These are phyloP conservation scores for Drosophila suboccidentalis DNA, from an alignment of 2,888 invertebrate species.

Conservation along the genomic window DNA sequence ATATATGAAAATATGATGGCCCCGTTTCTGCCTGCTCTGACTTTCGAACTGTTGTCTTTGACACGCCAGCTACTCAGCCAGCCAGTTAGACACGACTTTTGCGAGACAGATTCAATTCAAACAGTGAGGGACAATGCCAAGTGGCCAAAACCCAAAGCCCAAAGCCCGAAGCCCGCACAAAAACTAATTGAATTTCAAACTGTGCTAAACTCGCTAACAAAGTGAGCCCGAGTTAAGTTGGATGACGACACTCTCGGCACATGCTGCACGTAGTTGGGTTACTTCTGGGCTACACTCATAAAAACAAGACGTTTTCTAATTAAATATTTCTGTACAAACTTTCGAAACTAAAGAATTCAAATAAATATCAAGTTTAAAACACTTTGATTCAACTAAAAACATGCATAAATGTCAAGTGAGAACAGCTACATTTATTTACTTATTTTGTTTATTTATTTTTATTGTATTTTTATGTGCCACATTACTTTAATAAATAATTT, in stretches of 20 bases:
- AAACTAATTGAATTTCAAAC: conserved; percentile 79
- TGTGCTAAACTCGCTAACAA: conserved; percentile 77
- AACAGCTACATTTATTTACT: too few relatives aligned
- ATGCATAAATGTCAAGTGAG: neutral
- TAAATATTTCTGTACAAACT: neutral
- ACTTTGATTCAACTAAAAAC: neutral
- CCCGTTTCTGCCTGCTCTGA: conserved; percentile 6
- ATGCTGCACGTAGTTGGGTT: conserved; percentile 43
- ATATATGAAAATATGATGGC: conserved; percentile 25
- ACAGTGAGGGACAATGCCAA: conserved; percentile 49
- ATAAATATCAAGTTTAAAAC: neutral
- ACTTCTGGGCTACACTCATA: neutral
- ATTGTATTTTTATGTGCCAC: too few relatives aligned
- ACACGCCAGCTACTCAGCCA: conserved; percentile 15
- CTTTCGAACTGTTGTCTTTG: conserved; percentile 42
- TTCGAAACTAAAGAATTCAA: neutral
- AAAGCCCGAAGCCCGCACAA: conserved; percentile 61
- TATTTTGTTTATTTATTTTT: too few relatives aligned
- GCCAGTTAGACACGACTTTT: conserved; percentile 25
- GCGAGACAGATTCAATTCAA: conserved; percentile 10
- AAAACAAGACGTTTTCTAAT: neutral
- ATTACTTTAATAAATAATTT: too few relatives aligned
- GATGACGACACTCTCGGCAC: conserved; percentile 49
- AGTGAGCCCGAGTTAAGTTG: conserved; percentile 68
- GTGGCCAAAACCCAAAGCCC: conserved; percentile 8